Percentiles rank a stretch among this genome's conserved stretches.
phyloP scores from a whole-genome alignment of 2,113 vertebrate genomes.

The Excalfactoria chinensis region DNA sequence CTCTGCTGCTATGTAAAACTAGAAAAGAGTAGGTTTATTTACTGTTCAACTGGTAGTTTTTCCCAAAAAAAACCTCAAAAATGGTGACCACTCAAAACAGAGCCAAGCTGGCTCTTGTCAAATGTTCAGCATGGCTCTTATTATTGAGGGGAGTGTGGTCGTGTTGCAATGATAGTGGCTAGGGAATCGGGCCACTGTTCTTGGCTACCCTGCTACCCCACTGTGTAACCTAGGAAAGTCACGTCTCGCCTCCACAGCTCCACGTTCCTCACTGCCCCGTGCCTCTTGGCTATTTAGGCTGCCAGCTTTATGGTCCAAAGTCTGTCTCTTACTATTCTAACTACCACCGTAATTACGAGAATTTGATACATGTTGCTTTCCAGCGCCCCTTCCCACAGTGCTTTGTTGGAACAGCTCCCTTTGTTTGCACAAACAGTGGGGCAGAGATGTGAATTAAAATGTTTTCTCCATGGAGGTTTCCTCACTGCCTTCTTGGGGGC shows the following conservation, averaged over 20 bases:
- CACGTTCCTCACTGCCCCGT: not conserved
- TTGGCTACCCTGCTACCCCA: not conserved
- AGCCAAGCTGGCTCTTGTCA: slow-evolving; percentile 10
- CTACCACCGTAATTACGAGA: slow-evolving; percentile 13
- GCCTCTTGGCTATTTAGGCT: not conserved
- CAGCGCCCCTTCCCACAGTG: slow-evolving; percentile 8
- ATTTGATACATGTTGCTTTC: not conserved
- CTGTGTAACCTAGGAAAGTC: slow-evolving; percentile 16
- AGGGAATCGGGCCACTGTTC: slow-evolving; percentile 3
- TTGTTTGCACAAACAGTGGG: not conserved
- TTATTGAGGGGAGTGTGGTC: slow-evolving; percentile 23
- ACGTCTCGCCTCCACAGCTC: not conserved
- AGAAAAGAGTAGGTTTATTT: slow-evolving; percentile 24
- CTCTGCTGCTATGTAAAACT: not conserved
- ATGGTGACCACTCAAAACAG: slow-evolving; percentile 17
- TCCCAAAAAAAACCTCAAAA: not conserved
- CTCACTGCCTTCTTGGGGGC: not conserved
- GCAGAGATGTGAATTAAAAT: not conserved
- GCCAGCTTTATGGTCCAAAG: slow-evolving; percentile 30
- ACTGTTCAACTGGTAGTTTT: not conserved
- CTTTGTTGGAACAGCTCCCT: not conserved
- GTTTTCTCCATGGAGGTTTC: not conserved
- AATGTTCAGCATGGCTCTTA: not conserved
- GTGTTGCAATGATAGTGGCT: slow-evolving; percentile 25
- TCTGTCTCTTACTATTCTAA: slow-evolving; percentile 21